A percentile compares a stretch with the other conserved stretches of the same genome.
phyloP scores from a whole-genome alignment of 2,113 vertebrate species.

The Stomatorhinus ivindoensis region DNA sequence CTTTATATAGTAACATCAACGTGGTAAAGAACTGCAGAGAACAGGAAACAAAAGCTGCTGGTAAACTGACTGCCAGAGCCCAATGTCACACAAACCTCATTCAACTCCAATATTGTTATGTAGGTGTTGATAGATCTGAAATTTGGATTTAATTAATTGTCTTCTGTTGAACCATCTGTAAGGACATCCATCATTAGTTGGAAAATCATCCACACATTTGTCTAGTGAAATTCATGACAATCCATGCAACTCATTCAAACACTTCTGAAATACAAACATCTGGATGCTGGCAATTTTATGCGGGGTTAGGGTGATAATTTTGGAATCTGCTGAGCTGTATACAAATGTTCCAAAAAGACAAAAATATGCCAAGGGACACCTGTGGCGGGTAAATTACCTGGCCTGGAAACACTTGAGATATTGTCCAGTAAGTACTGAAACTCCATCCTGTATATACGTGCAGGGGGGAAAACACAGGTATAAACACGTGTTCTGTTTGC shows the following conservation, averaged over 20 bases:
- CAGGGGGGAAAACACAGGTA: neutral
- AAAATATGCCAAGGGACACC: neutral
- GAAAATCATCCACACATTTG: neutral
- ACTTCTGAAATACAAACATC: neutral
- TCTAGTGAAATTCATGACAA: neutral
- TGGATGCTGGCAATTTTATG: neutral
- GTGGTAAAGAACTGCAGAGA: neutral
- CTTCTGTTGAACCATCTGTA: neutral
- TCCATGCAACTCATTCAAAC: neutral
- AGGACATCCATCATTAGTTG: neutral
- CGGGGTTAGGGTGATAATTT: neutral
- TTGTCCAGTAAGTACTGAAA: slow-evolving; percentile 53
- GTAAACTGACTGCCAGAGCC: neutral
- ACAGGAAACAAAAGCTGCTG: neutral
- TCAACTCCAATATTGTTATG: neutral
- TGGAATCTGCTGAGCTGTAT: neutral
- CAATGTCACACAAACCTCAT: neutral
- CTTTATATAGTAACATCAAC: neutral
- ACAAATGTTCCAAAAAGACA: neutral
- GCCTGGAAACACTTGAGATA: slow-evolving; percentile 44
- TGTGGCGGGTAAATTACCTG: slow-evolving; percentile 44
- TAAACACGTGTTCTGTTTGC: neutral
- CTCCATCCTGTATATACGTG: slow-evolving; percentile 44
- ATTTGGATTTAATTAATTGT: neutral
- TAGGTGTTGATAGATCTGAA: neutral